These are phyloP conservation scores for Lypha dubia DNA, from an alignment of 2,888 invertebrate species.

Conservation along the genomic window DNA sequence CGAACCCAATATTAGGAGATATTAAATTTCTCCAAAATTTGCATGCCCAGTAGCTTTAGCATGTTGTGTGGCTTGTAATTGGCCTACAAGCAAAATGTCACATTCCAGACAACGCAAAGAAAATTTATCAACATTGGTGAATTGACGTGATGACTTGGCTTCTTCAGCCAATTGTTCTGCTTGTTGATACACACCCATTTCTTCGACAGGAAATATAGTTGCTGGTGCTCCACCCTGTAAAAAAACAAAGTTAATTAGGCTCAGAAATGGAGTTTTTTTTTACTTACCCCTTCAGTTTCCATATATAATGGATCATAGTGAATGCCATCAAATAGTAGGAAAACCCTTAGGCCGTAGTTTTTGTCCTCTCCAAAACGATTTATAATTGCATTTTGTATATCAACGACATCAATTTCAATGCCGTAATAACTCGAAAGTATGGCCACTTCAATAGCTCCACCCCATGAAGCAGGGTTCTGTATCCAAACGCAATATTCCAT, in stretches of 20 bases:
- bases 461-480: constrained; percentile 94
- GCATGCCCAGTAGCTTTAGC: constrained; percentile 93
- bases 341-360: constrained; percentile 91
- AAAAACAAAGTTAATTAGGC: background rate
- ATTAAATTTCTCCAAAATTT: constrained; percentile 91
- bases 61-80: constrained; percentile 92
- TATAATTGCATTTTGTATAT: constrained; percentile 94
- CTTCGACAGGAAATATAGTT: constrained; percentile 91
- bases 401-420: constrained; percentile 96
- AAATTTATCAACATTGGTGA: constrained; percentile 94
- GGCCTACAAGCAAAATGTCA: constrained; percentile 89
- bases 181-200: constrained; percentile 89
- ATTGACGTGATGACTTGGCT: constrained; percentile 94
- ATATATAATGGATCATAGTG: constrained; percentile 97
- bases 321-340: constrained; percentile 96
- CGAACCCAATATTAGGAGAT: constrained; percentile 76
- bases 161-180: constrained; percentile 94
- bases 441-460: constrained; percentile 97
- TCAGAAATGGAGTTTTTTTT: background rate
- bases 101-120: constrained; percentile 93
- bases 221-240: constrained; percentile 88
- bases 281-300: constrained; percentile 90
- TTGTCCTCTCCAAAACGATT: constrained; percentile 97
- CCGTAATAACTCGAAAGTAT: constrained; percentile 94
- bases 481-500: constrained; percentile 96